Evolutionary conservation across 2,113 vertebrate genomes (phyloP).

Genomic region (Macroglossus sobrinus): DNA sequence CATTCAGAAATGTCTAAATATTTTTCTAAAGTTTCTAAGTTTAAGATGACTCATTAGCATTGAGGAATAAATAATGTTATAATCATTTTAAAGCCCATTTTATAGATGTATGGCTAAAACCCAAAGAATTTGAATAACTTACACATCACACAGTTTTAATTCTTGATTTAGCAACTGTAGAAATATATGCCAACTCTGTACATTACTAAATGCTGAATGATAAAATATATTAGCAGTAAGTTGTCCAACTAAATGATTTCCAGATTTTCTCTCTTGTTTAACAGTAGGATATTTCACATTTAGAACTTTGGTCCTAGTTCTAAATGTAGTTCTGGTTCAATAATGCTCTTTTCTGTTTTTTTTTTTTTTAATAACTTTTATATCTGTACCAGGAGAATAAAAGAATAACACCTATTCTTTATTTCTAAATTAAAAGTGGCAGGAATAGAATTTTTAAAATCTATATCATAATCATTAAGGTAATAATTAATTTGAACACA

Average conservation of each 20-base stretch:
- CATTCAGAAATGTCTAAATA: conserved; percentile 18
- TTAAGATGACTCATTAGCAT: conserved; percentile 1
- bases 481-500: conserved; percentile 11
- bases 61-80: conserved; percentile 32
- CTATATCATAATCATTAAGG: neutral
- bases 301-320: conserved; percentile 37
- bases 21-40: conserved; percentile 36
- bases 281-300: conserved; percentile 65
- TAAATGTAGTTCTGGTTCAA: conserved; percentile 28
- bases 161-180: conserved; percentile 58
- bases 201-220: conserved; percentile 58
- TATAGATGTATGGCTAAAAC: conserved; percentile 48
- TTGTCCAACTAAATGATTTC: conserved; percentile 49
- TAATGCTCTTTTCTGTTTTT: neutral
- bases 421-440: conserved; percentile 14
- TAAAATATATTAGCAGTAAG: conserved; percentile 65
- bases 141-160: conserved; percentile 55
- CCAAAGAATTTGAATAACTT: conserved; percentile 48
- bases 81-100: conserved; percentile 63
- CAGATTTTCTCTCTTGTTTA: conserved; percentile 59
- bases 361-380: neutral
- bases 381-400: neutral
- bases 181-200: conserved; percentile 60
- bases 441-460: neutral
- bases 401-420: conserved; percentile 6